Evolutionary conservation across 2,113 vertebrate genomes (phyloP), one percentile per base, ranked within the genome.

Genomic region (Pangasianodon hypophthalmus): DNA sequence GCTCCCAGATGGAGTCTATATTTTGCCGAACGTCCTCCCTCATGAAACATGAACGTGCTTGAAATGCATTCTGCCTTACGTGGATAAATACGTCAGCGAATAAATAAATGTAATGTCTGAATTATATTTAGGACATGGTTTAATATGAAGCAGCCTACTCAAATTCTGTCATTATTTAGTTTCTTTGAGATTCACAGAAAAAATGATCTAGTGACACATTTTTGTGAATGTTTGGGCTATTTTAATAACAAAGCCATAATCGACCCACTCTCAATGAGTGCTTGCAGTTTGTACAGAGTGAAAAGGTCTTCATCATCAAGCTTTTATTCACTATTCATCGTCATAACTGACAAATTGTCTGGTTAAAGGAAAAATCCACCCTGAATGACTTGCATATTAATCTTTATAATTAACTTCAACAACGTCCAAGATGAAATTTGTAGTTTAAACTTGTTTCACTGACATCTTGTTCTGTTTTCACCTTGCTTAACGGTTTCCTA

Each of bases 231-330:
- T 75, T 44, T 6, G 2, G 2, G 82, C 82, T 84, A 46, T 84
- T 84, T 84, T 84, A 84, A 44, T 62, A 46, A 83, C 81, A 58
- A 83, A 58, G 11, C 56, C 10, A 7, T 46, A 62, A 84, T 84
- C 82, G 56, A 62, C 82, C 82, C 56, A 62, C 82, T 62, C 56
- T 41, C 9, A 2, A 11, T 24, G 81, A 84, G 52, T 58, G 80
- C 52, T 56, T 83, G n/a, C 8, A 10, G 37, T 37, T n/a, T 56
- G 10, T 60, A 26, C 82, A 3, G 19, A 84, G 56, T 60, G 54
- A 60, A 62, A 62, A 62, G 56, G 82, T 44, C 21, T 24, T 58
- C 32, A 60, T 58, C 82, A 14, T 84, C 37, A 11, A 26, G 37
- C 37, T 60, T 44, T 62, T 14, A 60, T 60, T 44, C 52, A 44